Conservation (phyloP, 2,113 vertebrate genomes). For the Indicator maculatus region DNA sequence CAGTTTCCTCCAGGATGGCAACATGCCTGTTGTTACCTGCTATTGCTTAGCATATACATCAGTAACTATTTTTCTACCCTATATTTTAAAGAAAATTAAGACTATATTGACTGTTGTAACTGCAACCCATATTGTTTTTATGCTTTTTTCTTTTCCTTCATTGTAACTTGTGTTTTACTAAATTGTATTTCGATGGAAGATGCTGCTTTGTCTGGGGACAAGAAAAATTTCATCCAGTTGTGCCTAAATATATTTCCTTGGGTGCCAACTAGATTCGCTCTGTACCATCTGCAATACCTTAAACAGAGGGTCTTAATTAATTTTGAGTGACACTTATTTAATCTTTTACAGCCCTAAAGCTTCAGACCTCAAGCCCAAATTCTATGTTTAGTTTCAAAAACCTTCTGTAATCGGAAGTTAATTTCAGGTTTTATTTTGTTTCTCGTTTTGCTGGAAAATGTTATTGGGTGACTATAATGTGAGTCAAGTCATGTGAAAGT, state of each 20-base stretch:
- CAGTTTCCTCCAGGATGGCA: neutral
- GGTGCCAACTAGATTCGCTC: neutral
- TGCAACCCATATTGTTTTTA: neutral
- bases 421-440: constrained; percentile 13
- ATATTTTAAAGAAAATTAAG: neutral
- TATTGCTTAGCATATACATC: neutral
- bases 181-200: neutral
- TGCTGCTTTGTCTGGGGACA: neutral
- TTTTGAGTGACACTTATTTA: neutral
- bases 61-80: neutral
- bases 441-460: neutral
- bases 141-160: neutral
- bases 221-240: neutral
- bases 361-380: neutral
- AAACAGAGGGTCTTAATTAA: neutral
- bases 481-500: neutral
- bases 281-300: neutral
- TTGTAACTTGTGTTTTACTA: neutral
- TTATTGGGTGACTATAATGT: neutral
- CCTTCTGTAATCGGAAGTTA: neutral
- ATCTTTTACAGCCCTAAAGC: neutral
- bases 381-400: neutral
- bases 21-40: neutral
- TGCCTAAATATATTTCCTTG: neutral
- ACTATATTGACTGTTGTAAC: neutral